Evolutionary conservation across 2,113 vertebrate genomes (phyloP).

Genomic region (Willisornis vidua): DNA sequence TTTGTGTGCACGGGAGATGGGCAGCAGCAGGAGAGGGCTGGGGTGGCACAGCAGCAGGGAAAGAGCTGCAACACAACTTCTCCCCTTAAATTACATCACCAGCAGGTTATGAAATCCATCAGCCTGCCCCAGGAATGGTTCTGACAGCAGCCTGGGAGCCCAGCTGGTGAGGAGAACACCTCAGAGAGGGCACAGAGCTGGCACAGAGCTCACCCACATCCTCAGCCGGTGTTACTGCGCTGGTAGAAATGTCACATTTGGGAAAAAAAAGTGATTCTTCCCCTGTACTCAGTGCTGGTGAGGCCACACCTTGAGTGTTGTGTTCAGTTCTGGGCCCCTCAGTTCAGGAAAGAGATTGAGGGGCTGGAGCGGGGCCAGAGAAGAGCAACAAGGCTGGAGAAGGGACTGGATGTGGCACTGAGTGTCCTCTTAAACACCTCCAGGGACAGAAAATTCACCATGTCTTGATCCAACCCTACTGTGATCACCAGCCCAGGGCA

Average conservation of each 20-base stretch:
- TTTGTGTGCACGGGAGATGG: constrained; percentile 1
- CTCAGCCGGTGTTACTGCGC: rapidly evolving
- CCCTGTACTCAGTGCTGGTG: too few species aligned
- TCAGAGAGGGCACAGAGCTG: background rate
- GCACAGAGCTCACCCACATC: background rate
- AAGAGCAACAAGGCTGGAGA: too few species aligned
- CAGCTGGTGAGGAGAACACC: background rate
- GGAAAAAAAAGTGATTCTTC: background rate
- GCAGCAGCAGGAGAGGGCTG: background rate
- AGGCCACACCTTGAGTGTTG: too few species aligned
- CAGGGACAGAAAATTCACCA: too few species aligned
- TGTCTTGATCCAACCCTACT: too few species aligned
- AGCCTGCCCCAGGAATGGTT: background rate
- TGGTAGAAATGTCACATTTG: rapidly evolving
- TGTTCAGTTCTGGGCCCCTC: too few species aligned
- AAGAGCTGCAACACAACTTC: background rate
- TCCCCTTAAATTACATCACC: background rate
- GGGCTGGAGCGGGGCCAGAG: too few species aligned
- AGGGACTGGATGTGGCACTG: too few species aligned
- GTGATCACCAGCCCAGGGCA: too few species aligned
- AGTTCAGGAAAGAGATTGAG: too few species aligned
- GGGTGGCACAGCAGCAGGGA: background rate
- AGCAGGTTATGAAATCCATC: background rate
- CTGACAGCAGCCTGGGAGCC: background rate
- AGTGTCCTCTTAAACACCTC: too few species aligned